These are phyloP conservation scores for Mactra quadrangularis DNA, from an alignment of 1,140 invertebrate species.

Conservation along the genomic window DNA sequence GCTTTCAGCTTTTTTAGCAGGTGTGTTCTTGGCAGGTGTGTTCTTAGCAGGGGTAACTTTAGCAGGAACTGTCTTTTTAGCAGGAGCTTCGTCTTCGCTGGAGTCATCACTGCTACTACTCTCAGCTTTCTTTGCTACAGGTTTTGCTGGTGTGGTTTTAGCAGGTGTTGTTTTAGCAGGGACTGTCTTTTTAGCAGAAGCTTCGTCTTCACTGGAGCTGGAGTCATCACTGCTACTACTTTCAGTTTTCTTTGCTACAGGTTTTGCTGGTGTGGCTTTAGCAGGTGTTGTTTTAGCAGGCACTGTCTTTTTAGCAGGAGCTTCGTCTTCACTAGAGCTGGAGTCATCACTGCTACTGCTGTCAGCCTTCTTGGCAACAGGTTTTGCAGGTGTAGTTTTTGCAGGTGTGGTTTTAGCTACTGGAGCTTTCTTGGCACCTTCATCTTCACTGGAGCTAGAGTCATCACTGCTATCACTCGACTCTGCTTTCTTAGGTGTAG, in stretches of 20 bases:
- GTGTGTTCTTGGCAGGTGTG: slow-evolving; percentile 13
- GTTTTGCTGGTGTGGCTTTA: slow-evolving; percentile 47
- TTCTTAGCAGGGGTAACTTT: slow-evolving; percentile 7
- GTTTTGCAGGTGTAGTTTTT: slow-evolving; percentile 7
- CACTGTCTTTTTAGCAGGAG: slow-evolving; percentile 26
- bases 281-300: neutral
- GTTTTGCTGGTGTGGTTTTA: slow-evolving; percentile 10
- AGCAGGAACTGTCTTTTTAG: slow-evolving; percentile 40
- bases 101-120: slow-evolving; percentile 31
- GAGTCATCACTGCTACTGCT: slow-evolving; percentile 53
- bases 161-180: slow-evolving; percentile 31
- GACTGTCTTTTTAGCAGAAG: slow-evolving; percentile 27
- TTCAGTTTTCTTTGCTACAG: slow-evolving; percentile 28
- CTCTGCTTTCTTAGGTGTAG: slow-evolving; percentile 13
- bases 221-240: slow-evolving; percentile 27
- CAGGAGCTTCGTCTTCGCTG: slow-evolving; percentile 57
- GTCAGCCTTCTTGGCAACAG: slow-evolving; percentile 18
- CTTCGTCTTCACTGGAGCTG: slow-evolving; percentile 60
- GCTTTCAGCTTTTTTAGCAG: slow-evolving; percentile 29
- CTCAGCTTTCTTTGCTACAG: slow-evolving; percentile 21
- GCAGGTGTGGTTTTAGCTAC: slow-evolving; percentile 31
- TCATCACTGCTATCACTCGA: slow-evolving; percentile 16
- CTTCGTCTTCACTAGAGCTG: slow-evolving; percentile 61
- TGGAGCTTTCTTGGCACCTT: slow-evolving; percentile 15
- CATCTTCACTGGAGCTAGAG: slow-evolving; percentile 42